Evolutionary conservation across 2,797 vertebrate species (phyloP).

Genomic region (Sebastes reedi): DNA sequence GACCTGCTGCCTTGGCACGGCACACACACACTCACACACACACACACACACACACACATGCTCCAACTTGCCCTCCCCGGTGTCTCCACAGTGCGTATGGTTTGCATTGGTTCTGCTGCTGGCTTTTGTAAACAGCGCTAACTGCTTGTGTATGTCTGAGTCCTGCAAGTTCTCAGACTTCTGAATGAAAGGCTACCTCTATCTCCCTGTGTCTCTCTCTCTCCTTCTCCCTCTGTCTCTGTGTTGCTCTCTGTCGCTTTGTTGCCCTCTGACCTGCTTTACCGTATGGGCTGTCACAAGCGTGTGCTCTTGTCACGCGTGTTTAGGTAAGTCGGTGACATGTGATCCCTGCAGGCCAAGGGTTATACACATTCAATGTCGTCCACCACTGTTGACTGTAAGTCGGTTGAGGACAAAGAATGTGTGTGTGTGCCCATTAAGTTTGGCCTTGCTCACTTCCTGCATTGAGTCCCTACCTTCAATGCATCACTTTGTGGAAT

Average conservation of each 20-base stretch:
- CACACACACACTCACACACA: constrained; percentile 43
- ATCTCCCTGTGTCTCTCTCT: constrained; percentile 31
- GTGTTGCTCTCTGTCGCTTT: constrained; percentile 18
- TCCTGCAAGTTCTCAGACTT: constrained; percentile 54
- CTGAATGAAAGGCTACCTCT: constrained; percentile 61
- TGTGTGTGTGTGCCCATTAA: neutral
- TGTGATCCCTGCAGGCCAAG: constrained; percentile 54
- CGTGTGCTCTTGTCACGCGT: constrained; percentile 55
- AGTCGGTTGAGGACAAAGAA: constrained; percentile 29
- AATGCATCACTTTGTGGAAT: neutral
- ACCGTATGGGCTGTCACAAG: constrained; percentile 53
- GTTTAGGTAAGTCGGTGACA: constrained; percentile 67
- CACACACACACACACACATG: constrained; percentile 50
- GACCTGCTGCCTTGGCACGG: constrained; percentile 47
- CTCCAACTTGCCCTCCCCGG: constrained; percentile 17
- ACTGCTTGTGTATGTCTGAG: constrained; percentile 71
- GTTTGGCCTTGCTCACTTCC: constrained; percentile 15
- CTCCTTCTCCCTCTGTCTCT: constrained; percentile 1
- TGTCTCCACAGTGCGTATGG: constrained; percentile 65
- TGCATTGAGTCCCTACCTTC: neutral
- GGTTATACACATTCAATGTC: constrained; percentile 51
- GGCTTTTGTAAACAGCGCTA: constrained; percentile 75
- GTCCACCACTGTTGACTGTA: constrained; percentile 49
- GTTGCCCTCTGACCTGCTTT: constrained; percentile 60
- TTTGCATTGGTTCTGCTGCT: constrained; percentile 78